phyloP scores from a whole-genome alignment of 2,113 vertebrate species.

The Zonotrichia leucophrys region DNA sequence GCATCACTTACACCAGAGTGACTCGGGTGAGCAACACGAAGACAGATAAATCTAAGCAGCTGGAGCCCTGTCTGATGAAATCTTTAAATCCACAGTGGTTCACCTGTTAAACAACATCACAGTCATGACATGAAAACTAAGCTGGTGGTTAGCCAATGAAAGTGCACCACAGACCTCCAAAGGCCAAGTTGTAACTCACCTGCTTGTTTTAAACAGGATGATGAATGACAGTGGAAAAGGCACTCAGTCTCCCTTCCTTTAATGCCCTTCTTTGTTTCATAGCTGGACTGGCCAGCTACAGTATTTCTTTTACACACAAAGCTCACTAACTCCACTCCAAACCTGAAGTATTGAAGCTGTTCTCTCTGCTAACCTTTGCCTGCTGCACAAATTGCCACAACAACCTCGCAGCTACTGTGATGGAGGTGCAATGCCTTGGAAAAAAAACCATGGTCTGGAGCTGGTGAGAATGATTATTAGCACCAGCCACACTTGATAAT shows the following conservation, averaged over 20 bases:
- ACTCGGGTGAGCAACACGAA: not conserved
- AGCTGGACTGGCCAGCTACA: not conserved
- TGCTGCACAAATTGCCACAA: constrained; percentile 9
- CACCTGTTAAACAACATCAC: not conserved
- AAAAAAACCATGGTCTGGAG: not conserved
- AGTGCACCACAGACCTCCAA: not conserved
- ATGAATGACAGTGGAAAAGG: not conserved
- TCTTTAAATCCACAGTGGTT: not conserved
- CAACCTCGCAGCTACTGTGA: not conserved
- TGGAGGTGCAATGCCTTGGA: not conserved
- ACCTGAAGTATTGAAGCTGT: not conserved
- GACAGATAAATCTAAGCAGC: not conserved
- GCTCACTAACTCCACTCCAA: not conserved
- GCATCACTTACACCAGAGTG: not conserved
- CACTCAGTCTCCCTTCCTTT: not conserved
- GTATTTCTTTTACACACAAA: not conserved
- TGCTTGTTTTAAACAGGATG: not conserved
- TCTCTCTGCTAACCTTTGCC: constrained; percentile 1
- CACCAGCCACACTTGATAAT: not conserved
- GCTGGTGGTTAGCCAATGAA: not conserved
- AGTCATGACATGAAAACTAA: not conserved
- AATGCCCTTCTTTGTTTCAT: not conserved
- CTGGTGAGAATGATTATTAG: not conserved
- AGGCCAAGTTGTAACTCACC: not conserved
- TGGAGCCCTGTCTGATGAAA: not conserved